Evolutionary conservation across 2,113 vertebrate species (phyloP), one percentile per base, ranked within the genome.

Genomic region (Halichoeres trimaculatus): DNA sequence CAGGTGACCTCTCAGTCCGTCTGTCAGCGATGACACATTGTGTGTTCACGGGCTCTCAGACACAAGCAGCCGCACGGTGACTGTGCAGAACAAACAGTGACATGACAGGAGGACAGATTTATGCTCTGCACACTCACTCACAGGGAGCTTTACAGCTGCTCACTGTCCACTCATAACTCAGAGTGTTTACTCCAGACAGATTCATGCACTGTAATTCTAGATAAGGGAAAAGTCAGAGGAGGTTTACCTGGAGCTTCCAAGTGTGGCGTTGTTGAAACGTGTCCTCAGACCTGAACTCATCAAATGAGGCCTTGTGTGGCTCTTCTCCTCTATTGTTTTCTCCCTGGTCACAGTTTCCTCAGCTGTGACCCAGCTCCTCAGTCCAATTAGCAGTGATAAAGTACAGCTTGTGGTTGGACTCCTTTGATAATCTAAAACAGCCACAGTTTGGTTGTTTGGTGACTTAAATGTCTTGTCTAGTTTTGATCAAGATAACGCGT

Each of bases 1-100:
- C 7, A 48, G 45, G 45, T 41, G 24, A 67, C 22, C 13, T 38
- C 5, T 36, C 13, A 23, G 1, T 59, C 34, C 5, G 52, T 60
- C 58, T 58, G 53, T 56, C 56, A 22, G 47, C 1, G 22, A 16
- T 85, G 64, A 81, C 74, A 66, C 81, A 83, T 61, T 22, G 76
- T 83, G 68, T 81, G 48, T 48, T 65, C 38, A 40, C 20, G 19
- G 58, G 60, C 38, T 59, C 10, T 20, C 64, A 60, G 35, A 52
- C 60, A 20, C 22, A 8, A 24, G n/a, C 47, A 16, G 4, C 26
- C 38, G 36, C 14, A 20, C 26, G 30, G 17, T 36, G 30, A 43
- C 58, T 40, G 10, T 4, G 6, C 11, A 35, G 57, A 54, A 14
- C 52, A 71, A 72, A 50, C 9, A 20, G 24, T 59, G 74, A 67